Evolutionary conservation across 2,113 vertebrate species (phyloP), one percentile per base, ranked within the genome.

Genomic region (Phyllopteryx taeniolatus): DNA sequence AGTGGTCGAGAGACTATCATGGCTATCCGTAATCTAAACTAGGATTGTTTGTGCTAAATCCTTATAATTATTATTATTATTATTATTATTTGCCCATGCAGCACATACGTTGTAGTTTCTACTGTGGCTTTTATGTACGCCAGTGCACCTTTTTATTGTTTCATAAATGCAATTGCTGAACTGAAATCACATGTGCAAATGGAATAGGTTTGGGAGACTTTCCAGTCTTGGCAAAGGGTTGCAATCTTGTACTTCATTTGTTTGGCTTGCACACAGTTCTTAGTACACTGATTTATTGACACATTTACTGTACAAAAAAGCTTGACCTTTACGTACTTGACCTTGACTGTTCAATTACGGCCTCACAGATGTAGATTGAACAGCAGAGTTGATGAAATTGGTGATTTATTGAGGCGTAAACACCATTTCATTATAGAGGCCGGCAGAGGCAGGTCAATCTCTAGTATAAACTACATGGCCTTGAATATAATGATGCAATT

Each of bases 341-440:
- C 79, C 80, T 86, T 72, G 72, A 74, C 76, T 64, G 47, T 44
- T 63, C 51, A 56, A 64, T 67, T 73, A 39, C 60, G 70, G 60
- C 4, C 1, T 72, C 69, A 76, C 71, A 60, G 81, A 78, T 80
- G 79, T 61, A 61, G 75, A 71, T 74, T 68, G 71, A 77, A 68
- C 46, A 64, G 27, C 51, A 68, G 53, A 70, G 73, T 76, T 75
- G 81, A 86, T 81, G 77, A 85, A 87, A 85, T 86, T 74, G 73
- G 72, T 70, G 17, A 77, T 83, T 88, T 83, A 82, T 76, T 80
- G 82, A 85, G 81, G 82, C 72, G 68, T 87, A 81, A 87, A 82
- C 77, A 75, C 35, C 44, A 69, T 75, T 88, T 86, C 66, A 83
- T 68, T 73, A 71, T 33, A 3, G 1, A 83, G 73, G 72, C 68